Percentiles rank a stretch among this genome's conserved stretches.
Conservation (phyloP, 2,113 vertebrate genomes). For the Callionymus lyra region DNA sequence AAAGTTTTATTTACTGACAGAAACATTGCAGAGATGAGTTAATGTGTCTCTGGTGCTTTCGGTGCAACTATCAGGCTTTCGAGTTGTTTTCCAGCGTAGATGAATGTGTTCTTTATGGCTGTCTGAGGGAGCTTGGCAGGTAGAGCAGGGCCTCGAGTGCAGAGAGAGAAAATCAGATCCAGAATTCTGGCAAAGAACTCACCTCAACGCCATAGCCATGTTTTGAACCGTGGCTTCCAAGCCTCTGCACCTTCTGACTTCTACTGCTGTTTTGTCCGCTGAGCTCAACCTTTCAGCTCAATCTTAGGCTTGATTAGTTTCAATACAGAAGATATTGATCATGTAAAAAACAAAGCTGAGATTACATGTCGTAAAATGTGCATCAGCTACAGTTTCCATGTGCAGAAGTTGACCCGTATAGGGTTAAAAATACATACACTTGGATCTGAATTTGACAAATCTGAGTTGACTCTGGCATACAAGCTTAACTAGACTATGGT, state of each 20-base stretch:
- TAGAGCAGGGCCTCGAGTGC: slow-evolving; percentile 47
- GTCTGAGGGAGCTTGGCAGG: slow-evolving; percentile 57
- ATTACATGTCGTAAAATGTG: too few relatives aligned
- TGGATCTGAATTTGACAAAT: too few relatives aligned
- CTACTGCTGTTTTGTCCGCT: slow-evolving; percentile 21
- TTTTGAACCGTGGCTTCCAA: slow-evolving; percentile 25
- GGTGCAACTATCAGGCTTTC: slow-evolving; percentile 40
- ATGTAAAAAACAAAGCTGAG: too few relatives aligned
- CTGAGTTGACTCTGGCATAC: too few relatives aligned
- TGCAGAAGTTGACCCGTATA: too few relatives aligned
- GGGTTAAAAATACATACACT: too few relatives aligned
- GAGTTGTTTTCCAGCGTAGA: slow-evolving; percentile 54
- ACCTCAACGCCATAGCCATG: slow-evolving; percentile 53
- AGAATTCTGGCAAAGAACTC: slow-evolving; percentile 57
- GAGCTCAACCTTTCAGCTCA: slow-evolving; percentile 15
- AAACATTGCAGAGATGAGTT: slow-evolving; percentile 36
- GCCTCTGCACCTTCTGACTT: slow-evolving; percentile 14
- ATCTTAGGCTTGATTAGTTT: too few relatives aligned
- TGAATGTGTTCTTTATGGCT: slow-evolving; percentile 64
- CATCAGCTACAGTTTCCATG: too few relatives aligned
- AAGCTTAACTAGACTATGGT: too few relatives aligned
- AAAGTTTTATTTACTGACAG: slow-evolving; percentile 31
- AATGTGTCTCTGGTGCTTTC: slow-evolving; percentile 26
- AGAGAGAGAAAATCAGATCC: slow-evolving; percentile 63
- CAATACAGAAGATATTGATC: too few relatives aligned